A percentile compares a stretch with the other conserved stretches of the same genome.
Evolutionary conservation across 2,888 invertebrate species (phyloP).

Genomic region (Ernsta delagoae): DNA sequence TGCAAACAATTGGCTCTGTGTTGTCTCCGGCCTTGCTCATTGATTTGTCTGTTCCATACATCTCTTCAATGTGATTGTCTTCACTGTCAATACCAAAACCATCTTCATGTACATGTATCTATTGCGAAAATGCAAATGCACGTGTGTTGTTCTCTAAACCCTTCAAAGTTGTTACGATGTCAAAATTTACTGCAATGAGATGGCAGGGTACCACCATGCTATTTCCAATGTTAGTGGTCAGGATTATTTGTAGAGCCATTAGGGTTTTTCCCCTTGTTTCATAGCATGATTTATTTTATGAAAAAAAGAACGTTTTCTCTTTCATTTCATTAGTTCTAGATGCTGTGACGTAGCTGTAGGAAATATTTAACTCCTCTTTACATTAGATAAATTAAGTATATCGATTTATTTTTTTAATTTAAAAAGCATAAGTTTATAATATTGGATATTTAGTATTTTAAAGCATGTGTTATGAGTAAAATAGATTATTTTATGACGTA

Average conservation of each 20-base stretch:
- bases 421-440: slow-evolving; percentile 19
- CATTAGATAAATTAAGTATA: too few species aligned
- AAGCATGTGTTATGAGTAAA: slow-evolving; percentile 20
- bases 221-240: slow-evolving; percentile 64
- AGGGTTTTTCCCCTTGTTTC: slow-evolving; percentile 21
- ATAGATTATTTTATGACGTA: background rate
- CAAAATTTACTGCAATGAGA: slow-evolving; percentile 69
- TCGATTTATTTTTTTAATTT: too few species aligned
- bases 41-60: slow-evolving; percentile 53
- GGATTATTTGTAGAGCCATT: slow-evolving; percentile 51
- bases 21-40: slow-evolving; percentile 51
- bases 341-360: slow-evolving; percentile 23
- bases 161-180: slow-evolving; percentile 32
- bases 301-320: slow-evolving; percentile 1
- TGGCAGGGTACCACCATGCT: slow-evolving; percentile 66
- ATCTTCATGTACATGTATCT: slow-evolving; percentile 35
- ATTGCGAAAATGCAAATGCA: slow-evolving; percentile 47
- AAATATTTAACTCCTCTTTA: slow-evolving; percentile 7
- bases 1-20: slow-evolving; percentile 61
- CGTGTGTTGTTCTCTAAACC: slow-evolving; percentile 55
- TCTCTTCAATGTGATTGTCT: slow-evolving; percentile 50
- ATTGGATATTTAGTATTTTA: slow-evolving; percentile 5
- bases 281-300: slow-evolving; percentile 25
- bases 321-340: slow-evolving; percentile 31
- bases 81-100: slow-evolving; percentile 24